Percentiles rank a stretch among this genome's conserved stretches.
phyloP scores from a whole-genome alignment of 1,140 invertebrate species.

The Cyclina sinensis region DNA sequence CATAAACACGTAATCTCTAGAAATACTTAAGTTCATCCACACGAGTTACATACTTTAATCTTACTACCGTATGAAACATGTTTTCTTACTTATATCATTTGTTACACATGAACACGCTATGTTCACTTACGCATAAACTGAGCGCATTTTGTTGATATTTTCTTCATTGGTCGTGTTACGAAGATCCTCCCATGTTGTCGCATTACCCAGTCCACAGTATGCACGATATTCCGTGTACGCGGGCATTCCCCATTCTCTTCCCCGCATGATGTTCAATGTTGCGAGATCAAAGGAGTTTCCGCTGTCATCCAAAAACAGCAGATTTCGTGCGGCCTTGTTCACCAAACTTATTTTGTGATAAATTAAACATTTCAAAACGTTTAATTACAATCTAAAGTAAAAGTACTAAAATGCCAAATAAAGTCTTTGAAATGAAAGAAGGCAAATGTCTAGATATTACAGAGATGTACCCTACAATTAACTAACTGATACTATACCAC shows the following conservation, averaged over 20 bases:
- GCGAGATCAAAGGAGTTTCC: constrained; percentile 89
- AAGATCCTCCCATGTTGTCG: constrained; percentile 44
- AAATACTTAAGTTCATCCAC: not conserved
- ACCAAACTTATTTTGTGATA: constrained; percentile 11
- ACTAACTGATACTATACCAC: too few relatives aligned
- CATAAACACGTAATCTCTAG: too few relatives aligned
- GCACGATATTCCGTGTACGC: constrained; percentile 89
- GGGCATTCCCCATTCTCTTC: constrained; percentile 95
- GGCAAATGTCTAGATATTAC: too few relatives aligned
- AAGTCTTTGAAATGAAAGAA: too few relatives aligned
- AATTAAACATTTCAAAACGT: too few relatives aligned
- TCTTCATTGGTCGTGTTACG: not conserved
- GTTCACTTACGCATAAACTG: not conserved
- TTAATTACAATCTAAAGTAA: too few relatives aligned
- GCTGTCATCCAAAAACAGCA: constrained; percentile 43
- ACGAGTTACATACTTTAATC: not conserved
- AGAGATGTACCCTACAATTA: too few relatives aligned
- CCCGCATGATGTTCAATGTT: constrained; percentile 95
- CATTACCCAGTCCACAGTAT: constrained; percentile 67
- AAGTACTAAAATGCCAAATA: too few relatives aligned
- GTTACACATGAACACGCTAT: not conserved
- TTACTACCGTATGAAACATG: too few relatives aligned
- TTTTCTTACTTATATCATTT: too few relatives aligned
- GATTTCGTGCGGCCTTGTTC: constrained; percentile 11
- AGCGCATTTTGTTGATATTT: not conserved